Evolutionary conservation across 1,140 invertebrate species (phyloP), one percentile per base, ranked within the genome.

Genomic region (Leptopilina clavipes): DNA sequence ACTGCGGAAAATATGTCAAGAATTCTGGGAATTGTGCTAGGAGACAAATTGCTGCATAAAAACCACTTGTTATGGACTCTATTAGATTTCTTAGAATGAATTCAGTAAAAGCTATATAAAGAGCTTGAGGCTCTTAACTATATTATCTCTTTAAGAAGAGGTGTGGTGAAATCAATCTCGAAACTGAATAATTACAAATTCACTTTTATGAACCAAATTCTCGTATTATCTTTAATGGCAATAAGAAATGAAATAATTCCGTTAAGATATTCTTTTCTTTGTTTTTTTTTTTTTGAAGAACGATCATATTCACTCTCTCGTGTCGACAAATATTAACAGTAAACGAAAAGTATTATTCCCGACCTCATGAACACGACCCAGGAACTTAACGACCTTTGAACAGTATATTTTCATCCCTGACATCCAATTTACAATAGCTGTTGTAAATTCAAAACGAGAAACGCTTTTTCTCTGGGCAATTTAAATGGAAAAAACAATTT

Each of bases 371-470:
- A 71, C 59, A 65, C 54, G 52, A 37, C 14, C 22, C 71, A 40
- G 52, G 18, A 52, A 45, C 76, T 81, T 81, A 77, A 83, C 78
- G 76, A 80, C 71, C 22, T 75, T 72, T 76, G 74, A 72, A 77
- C 73, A 77, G 70, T 81, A 79, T 81, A 81, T 83, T 78, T 81
- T 74, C 25, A n/a, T n/a, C 78, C 70, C 45, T 48, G 82, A 81
- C 80, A 80, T 79, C 74, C 77, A 76, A 83, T 83, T 76, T 73
- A 75, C 52, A 22, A 81, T n/a, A n/a, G n/a, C n/a, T n/a, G 76
- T 70, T 79, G 74, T 71, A 78, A 52, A 70, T 37, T 11, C 9
- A 14, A 25, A 44, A 75, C n/a, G 73, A n/a, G n/a, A n/a, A n/a
- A n/a, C n/a, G n/a, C n/a, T n/a, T n/a, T n/a, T n/a, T n/a, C n/a